A percentile compares a stretch with the other conserved stretches of the same genome.
These are phyloP conservation scores for Nematolebias whitei DNA, from an alignment of 2,113 vertebrate genomes.

Conservation along the genomic window DNA sequence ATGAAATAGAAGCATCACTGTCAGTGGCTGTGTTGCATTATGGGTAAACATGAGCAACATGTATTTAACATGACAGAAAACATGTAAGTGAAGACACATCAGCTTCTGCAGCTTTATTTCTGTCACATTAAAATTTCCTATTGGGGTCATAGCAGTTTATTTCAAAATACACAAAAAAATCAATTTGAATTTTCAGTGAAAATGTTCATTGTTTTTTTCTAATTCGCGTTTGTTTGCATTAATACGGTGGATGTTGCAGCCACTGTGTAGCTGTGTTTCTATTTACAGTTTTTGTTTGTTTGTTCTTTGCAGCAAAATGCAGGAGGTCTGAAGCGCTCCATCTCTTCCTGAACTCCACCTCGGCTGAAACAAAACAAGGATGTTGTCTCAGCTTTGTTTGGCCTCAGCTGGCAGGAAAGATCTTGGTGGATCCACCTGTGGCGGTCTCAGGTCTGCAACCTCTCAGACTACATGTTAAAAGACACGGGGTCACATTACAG, in stretches of 20 bases:
- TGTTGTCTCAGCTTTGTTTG: constrained; percentile 71
- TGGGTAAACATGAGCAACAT: neutral
- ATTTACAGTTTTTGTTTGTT: neutral
- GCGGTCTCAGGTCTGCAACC: constrained; percentile 22
- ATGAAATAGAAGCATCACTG: neutral
- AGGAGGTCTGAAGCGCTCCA: neutral
- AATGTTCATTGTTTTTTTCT: no score
- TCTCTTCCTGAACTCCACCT: constrained; percentile 10
- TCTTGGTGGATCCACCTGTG: constrained; percentile 25
- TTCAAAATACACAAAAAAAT: no score
- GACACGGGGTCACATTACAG: neutral
- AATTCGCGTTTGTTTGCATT: neutral
- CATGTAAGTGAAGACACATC: fast-evolving
- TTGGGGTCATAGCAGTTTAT: no score
- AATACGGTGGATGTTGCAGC: neutral
- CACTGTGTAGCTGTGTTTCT: neutral
- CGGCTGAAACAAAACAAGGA: constrained; percentile 33
- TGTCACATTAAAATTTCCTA: no score
- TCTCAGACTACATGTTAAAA: constrained; percentile 7
- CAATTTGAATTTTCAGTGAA: no score
- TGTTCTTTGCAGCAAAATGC: neutral
- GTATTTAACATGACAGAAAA: neutral
- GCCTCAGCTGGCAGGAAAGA: constrained; percentile 26
- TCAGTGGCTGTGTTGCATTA: neutral
- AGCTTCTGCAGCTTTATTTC: neutral